phyloP scores from a whole-genome alignment of 2,797 vertebrate species.

The Muscicapa striata region DNA sequence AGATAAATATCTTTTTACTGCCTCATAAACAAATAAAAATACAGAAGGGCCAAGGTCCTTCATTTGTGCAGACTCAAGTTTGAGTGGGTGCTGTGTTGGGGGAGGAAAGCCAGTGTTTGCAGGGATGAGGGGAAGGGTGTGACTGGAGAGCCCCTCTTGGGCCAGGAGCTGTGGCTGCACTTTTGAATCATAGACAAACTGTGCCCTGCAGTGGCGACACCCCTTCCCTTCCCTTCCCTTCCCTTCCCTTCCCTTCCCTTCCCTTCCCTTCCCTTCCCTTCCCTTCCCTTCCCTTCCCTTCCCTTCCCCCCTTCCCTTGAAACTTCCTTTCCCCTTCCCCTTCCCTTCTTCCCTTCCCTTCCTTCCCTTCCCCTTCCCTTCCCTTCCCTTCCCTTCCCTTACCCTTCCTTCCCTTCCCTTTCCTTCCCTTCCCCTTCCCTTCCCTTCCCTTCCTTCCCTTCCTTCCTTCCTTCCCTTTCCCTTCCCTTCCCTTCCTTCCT shows the following conservation, averaged over 20 bases:
- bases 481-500: too few relatives aligned
- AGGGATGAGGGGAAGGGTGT: background rate
- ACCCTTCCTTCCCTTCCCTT: too few relatives aligned
- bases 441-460: too few relatives aligned
- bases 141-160: background rate
- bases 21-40: background rate
- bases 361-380: background rate
- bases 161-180: background rate
- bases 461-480: too few relatives aligned
- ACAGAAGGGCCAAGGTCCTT: background rate
- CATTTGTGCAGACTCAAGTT: background rate
- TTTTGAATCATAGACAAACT: accelerated
- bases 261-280: background rate
- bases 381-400: too few relatives aligned
- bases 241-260: background rate
- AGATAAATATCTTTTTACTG: background rate
- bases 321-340: too few relatives aligned
- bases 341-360: too few relatives aligned
- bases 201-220: background rate
- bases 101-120: background rate
- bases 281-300: too few relatives aligned
- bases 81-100: background rate
- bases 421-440: too few relatives aligned
- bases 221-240: background rate
- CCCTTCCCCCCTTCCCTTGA: background rate